Evolutionary conservation across 2,888 invertebrate species (phyloP).

Genomic region (Cephonodes hylas): DNA sequence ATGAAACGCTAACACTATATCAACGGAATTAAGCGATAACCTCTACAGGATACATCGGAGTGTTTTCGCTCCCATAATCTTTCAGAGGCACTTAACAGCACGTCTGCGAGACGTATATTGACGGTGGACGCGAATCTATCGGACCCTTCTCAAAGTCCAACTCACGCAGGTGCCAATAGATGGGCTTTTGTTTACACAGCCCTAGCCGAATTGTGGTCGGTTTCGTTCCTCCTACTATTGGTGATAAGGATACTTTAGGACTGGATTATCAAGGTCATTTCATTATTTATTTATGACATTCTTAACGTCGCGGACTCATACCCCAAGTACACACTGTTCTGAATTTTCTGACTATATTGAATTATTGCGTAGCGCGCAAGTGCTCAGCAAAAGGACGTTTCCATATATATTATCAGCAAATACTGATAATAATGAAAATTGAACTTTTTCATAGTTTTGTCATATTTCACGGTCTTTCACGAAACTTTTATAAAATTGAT

Average conservation of each 20-base stretch:
- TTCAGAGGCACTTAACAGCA: conserved; percentile 11
- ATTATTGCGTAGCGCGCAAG: no score
- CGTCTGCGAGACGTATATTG: conserved; percentile 21
- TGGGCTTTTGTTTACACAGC: conserved; percentile 27
- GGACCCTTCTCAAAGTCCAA: conserved; percentile 28
- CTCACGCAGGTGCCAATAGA: conserved; percentile 24
- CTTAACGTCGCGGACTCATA: no score
- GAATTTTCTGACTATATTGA: no score
- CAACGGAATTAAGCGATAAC: no score
- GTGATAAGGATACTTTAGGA: neutral
- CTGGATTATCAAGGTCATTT: neutral
- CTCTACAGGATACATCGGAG: neutral
- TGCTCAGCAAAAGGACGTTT: no score
- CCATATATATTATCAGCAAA: no score
- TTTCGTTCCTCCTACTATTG: conserved; percentile 17
- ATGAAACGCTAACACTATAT: no score
- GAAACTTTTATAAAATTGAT: no score
- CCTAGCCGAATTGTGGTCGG: conserved; percentile 23
- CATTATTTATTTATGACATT: neutral
- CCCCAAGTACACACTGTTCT: no score
- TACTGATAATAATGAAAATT: no score
- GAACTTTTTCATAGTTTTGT: no score
- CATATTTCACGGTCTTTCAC: no score
- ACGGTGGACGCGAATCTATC: conserved; percentile 17
- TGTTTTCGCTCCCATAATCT: neutral